Evolutionary conservation across 1,140 invertebrate species (phyloP), one percentile per base, ranked within the genome.

Genomic region (Odontomachus brunneus): DNA sequence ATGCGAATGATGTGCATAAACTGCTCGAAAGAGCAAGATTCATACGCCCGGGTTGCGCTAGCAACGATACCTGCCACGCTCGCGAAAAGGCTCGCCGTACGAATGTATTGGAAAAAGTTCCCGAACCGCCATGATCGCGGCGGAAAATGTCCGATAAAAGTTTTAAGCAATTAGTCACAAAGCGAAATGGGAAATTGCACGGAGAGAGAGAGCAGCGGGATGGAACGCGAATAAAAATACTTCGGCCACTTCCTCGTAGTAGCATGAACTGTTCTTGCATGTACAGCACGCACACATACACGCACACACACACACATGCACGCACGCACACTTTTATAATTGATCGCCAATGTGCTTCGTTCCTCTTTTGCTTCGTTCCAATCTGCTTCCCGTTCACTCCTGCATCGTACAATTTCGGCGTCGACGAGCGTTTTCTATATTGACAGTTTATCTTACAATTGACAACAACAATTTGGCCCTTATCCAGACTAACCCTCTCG

Each of bases 391-490:
- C 9, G 2, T 19, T n/a, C 2, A 9, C 65, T 48, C n/a, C 3
- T 38, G 12, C 9, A 29, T 29, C 19, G 7, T 55, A 22, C 17
- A 12, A 60, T 55, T 38, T 76, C 49, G 26, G 38, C 38, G 3
- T 44, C 38, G 29, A 60, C 55, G 26, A 33, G 11, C 26, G 15
- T 51, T 29, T 51, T 71, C 22, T 76, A 33, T 38, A 44, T 44
- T 44, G 73, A 74, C 67, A 84, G 7, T 80, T 83, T 74, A 74
- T 74, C 51, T 89, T 82, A 89, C 84, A 86, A 89, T 86, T 88
- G 86, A 86, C 84, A 88, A 89, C 82, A 89, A 76, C 76, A 74
- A 85, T 87, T 84, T 63, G 44, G 71, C 63, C 22, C 38, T 82
- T 83, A 60, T 83, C 57, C 38, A 26, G 26, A 55, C 29, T 66